A percentile compares a stretch with the other conserved stretches of the same genome.
Conservation (phyloP, 2,797 vertebrate species). For the Pseudochirops cupreus region DNA sequence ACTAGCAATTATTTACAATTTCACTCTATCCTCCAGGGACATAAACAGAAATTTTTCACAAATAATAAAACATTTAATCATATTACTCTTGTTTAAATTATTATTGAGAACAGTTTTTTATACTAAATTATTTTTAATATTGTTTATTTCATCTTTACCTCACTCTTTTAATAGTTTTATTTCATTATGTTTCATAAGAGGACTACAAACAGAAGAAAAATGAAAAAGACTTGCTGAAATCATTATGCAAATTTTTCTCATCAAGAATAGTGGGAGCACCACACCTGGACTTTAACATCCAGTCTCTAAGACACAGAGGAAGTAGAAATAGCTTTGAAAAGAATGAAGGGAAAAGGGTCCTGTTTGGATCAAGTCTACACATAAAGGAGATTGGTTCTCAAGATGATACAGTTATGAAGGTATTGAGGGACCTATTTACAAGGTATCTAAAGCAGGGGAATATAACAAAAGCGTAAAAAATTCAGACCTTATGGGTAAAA, state of each 20-base stretch:
- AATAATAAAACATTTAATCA: constrained; percentile 4
- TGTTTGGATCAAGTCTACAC: neutral
- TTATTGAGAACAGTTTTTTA: neutral
- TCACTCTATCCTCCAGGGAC: neutral
- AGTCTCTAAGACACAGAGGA: neutral
- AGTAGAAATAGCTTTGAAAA: neutral
- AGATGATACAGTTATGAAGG: neutral
- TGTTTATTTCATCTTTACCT: neutral
- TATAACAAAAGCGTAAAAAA: neutral
- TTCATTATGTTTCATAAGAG: neutral
- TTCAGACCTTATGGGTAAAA: neutral
- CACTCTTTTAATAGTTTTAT: neutral
- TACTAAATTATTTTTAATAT: neutral
- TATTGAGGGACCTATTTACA: neutral
- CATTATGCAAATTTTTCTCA: neutral
- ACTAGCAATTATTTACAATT: neutral
- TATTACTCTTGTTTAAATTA: neutral
- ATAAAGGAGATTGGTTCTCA: neutral
- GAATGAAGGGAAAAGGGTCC: neutral
- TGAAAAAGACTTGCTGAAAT: neutral
- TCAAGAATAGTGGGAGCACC: neutral
- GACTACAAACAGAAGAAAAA: neutral
- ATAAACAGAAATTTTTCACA: neutral
- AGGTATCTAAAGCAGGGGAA: neutral
- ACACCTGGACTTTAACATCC: neutral